Base-by-base conservation (phyloP, 2,888 invertebrate genomes). In the Teinopalpus imperialis region DNA sequence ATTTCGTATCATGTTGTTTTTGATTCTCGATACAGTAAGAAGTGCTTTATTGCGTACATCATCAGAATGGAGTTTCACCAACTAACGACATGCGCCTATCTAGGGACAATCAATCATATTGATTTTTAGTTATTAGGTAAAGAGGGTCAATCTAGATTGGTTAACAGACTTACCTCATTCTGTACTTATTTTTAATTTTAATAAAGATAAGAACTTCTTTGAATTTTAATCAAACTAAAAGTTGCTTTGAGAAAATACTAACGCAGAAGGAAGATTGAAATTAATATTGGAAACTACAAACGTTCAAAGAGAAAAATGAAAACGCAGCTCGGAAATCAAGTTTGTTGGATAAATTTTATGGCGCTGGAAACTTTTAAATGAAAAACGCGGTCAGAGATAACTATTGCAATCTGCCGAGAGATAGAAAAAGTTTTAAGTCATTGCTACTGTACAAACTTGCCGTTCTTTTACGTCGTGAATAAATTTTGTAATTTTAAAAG, bases 341-440 rank as follows among this genome's bases (percentile, higher is more conserved):
- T 43, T 43, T 43, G 23, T 36, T 30, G 16, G 36, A 43, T 31
- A 31, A 23, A 43, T 37, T 37, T 43, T 12, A 37, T 37, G 24
- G 36, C 24, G 24, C n/a, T 10, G 31, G 12, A 43, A 43, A 43
- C 23, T 43, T 37, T 36, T 30, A 36, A 43, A 43, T 43, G 36
- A 43, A 30, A 31, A 43, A 35, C 4, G 30, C 36, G 43, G 36
- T 36, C 30, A 14, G 36, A 24, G 35, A 36, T 36, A 30, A 30
- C 14, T 23, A 20, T 23, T 23, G 23, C 31, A 24, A 30, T 23
- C 10, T 8, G 23, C 12, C 4, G 21, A 5, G 30, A 6, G 36
- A 7, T 7, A 2, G 24, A 9, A 7, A 10, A 8, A 18, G 10
- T 14, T 41, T 41, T 9, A 14, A 23, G 3, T 23, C 24, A 32